Base-by-base conservation (phyloP, 2,113 vertebrate species). In the Cephalopholis sonnerati region DNA sequence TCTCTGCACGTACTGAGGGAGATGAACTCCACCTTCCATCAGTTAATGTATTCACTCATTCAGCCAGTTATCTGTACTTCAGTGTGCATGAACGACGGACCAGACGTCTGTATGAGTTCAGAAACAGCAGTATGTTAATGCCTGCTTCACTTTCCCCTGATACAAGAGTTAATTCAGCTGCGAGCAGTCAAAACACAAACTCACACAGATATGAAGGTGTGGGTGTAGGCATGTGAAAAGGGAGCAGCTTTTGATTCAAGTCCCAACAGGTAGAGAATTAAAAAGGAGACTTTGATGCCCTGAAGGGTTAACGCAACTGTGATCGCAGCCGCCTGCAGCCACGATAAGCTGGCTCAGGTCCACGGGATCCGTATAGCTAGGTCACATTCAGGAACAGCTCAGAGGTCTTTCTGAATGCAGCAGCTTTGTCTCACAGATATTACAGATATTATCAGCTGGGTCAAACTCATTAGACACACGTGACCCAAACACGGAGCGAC, bases 221-320 rank as follows among this genome's bases (percentile, higher is more conserved):
- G 46, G n/a, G 32, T 51, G 46, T 7, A 11, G 18, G 24, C 1
- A 32, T 16, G 46, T 25, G 2, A 27, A n/a, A 32, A 63, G n/a
- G n/a, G 5, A 29, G 51, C 1, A 61, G 25, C 29, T 39, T 69
- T 46, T 50, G 10, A 63, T 59, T 44, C 82, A 70, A 70, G 90
- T 82, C 62, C 7, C n/a, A 79, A 71, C 87, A 71, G 18, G 74
- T 4, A 32, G n/a, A 13, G 1, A 32, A 59, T 74, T 15, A 58
- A 57, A 54, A 29, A 66, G 9, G 2, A 54, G 16, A 16, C 12
- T 24, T 57, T 15, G 18, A 24, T 58, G 1, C 6, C 57, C 41
- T 20, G 16, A n/a, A 71, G 54, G 51, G 24, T 74, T 27, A 17
- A 41, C 16, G 18, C 48, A 17, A 64, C 32, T 36, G 36, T 7